Percentiles rank a stretch among this genome's conserved stretches.
phyloP scores from a whole-genome alignment of 2,888 invertebrate genomes.

The Plagiodera versicolora region DNA sequence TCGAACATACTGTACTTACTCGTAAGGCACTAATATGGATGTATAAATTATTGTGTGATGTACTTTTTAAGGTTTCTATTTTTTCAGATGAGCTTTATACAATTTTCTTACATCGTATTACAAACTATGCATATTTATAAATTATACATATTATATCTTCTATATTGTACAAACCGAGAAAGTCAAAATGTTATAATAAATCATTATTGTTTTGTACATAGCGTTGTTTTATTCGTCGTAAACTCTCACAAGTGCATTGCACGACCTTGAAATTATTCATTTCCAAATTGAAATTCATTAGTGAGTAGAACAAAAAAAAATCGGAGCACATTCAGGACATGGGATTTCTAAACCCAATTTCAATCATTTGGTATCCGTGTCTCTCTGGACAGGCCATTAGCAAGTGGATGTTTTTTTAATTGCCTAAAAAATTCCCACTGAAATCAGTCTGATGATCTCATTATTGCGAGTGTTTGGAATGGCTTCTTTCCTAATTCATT shows the following conservation, averaged over 20 bases:
- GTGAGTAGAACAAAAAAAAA: not conserved
- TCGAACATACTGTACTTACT: constrained; percentile 35
- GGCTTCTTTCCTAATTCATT: no score
- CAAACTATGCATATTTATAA: constrained; percentile 33
- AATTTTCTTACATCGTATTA: constrained; percentile 27
- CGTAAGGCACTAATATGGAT: constrained; percentile 30
- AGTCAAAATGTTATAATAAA: constrained; percentile 36
- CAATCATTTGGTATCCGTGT: no score
- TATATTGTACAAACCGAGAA: constrained; percentile 30
- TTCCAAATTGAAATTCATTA: no score
- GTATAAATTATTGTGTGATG: constrained; percentile 36
- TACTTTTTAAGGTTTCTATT: constrained; percentile 31
- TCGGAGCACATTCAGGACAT: no score
- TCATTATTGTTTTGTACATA: constrained; percentile 27
- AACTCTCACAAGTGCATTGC: no score
- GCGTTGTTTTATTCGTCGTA: not conserved
- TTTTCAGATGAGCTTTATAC: constrained; percentile 35
- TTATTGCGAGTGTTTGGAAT: no score
- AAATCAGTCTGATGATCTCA: no score
- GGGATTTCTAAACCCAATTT: no score
- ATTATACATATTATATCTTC: constrained; percentile 35
- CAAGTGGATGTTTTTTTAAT: no score
- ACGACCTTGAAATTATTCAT: no score
- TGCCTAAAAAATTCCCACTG: no score
- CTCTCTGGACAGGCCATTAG: no score